Conservation (phyloP, 2,888 invertebrate species). For the Himalopsyche anomala region DNA sequence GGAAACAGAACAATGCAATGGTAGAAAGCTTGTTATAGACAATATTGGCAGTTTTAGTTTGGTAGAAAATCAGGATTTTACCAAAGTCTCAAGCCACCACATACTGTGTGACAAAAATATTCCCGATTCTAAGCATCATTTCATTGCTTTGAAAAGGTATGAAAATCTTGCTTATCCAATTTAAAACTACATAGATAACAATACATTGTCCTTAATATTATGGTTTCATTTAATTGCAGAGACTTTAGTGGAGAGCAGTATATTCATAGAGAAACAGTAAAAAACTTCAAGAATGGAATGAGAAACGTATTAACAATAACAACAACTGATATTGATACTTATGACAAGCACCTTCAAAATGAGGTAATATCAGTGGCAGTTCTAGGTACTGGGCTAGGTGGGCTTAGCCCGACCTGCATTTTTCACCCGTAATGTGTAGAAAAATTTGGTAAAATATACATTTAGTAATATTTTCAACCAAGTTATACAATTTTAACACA, state of each 20-base stretch:
- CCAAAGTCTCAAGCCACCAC: neutral
- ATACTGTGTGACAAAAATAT: neutral
- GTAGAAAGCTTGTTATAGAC: neutral
- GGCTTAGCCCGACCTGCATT: no score
- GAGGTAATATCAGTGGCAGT: no score
- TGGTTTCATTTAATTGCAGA: neutral
- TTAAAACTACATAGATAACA: neutral
- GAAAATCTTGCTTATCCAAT: neutral
- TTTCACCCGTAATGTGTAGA: no score
- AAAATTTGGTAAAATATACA: no score
- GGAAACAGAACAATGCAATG: slow-evolving; percentile 3
- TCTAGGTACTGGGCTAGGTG: no score
- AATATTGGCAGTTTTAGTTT: neutral
- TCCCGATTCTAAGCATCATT: neutral
- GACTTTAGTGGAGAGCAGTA: slow-evolving; percentile 53
- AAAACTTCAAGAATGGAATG: slow-evolving; percentile 39
- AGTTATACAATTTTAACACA: no score
- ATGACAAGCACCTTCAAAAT: neutral
- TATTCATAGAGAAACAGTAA: slow-evolving; percentile 46
- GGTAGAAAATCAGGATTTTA: neutral
- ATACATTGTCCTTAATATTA: neutral
- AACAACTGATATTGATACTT: slow-evolving; percentile 40
- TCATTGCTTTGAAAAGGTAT: neutral
- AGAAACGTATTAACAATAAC: neutral
- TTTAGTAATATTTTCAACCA: no score